phyloP scores from a whole-genome alignment of 2,113 vertebrate genomes.

The Syngnathus floridae region DNA sequence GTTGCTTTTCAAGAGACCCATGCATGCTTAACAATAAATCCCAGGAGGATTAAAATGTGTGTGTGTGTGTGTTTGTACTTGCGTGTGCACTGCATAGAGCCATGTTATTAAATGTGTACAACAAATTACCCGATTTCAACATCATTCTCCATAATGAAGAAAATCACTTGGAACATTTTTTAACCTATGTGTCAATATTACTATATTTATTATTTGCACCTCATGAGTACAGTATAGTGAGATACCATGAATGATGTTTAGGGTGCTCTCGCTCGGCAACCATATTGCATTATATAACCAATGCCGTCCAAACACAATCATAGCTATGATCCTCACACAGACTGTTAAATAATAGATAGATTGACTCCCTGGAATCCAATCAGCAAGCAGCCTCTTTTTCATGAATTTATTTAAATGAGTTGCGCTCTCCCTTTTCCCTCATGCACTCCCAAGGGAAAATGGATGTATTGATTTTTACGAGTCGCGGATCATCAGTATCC shows the following conservation, averaged over 20 bases:
- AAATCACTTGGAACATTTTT: not conserved
- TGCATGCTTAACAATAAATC: not conserved
- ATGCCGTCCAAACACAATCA: not conserved
- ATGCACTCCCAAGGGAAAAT: slow-evolving; percentile 18
- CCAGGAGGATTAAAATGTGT: too few species aligned
- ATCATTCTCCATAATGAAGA: not conserved
- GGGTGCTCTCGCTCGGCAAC: not conserved
- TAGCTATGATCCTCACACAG: not conserved
- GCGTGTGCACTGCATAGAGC: too few species aligned
- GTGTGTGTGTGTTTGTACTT: too few species aligned
- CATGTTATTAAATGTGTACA: too few species aligned
- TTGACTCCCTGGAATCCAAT: not conserved
- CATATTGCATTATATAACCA: slow-evolving; percentile 16
- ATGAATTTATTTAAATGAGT: not conserved
- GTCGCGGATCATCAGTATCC: slow-evolving; percentile 32
- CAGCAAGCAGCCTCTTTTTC: not conserved
- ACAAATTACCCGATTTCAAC: not conserved
- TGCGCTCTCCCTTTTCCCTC: not conserved
- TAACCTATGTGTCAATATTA: not conserved
- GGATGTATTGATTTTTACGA: slow-evolving; percentile 19
- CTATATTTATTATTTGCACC: not conserved
- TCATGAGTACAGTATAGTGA: not conserved
- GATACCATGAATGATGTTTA: not conserved
- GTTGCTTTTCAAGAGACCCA: not conserved
- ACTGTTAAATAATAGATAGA: not conserved